Base-by-base conservation (phyloP, 1,140 invertebrate genomes). In the Heterodera carotae region DNA sequence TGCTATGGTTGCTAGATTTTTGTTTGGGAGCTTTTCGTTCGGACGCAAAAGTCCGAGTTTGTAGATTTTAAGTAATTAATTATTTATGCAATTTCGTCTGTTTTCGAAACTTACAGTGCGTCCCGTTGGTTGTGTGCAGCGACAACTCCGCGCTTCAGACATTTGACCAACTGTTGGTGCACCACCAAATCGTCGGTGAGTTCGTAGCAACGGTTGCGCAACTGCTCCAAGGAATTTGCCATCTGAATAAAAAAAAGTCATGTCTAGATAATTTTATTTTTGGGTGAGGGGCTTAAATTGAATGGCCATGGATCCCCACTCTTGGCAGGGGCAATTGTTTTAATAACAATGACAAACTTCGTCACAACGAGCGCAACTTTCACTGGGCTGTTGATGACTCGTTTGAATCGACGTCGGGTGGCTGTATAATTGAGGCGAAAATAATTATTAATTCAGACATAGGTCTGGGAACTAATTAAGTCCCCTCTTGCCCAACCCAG, bases 61-160 rank as follows among this genome's bases (percentile, higher is more conserved):
- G n/a, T n/a, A n/a, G n/a, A n/a, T n/a, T n/a, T n/a, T n/a, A n/a
- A n/a, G n/a, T n/a, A n/a, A n/a, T n/a, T n/a, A n/a, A n/a, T n/a
- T n/a, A n/a, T n/a, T n/a, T n/a, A n/a, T n/a, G n/a, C n/a, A n/a
- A n/a, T n/a, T n/a, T n/a, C n/a, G n/a, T n/a, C n/a, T n/a, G n/a
- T n/a, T n/a, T n/a, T n/a, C 15, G 33, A 0, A 34, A 4, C 74
- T 69, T 80, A 80, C 77, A 80, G 36, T 7, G 80, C 66, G 22
- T 81, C 80, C n/a, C 64, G 56, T 75, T 81, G 81, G 66, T 79
- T 82, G 43, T 82, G 72, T 15, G 80, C 80, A 29, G 81, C 60
- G 74, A 82, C 75, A 27, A 81, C 56, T 22, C 80, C 75, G 15
- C 67, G 72, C 48, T 81, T 73, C 33, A 81, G 43, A 34, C 80